Evolutionary conservation across 2,113 vertebrate genomes (phyloP).

Genomic region (Irena cyanogastra): DNA sequence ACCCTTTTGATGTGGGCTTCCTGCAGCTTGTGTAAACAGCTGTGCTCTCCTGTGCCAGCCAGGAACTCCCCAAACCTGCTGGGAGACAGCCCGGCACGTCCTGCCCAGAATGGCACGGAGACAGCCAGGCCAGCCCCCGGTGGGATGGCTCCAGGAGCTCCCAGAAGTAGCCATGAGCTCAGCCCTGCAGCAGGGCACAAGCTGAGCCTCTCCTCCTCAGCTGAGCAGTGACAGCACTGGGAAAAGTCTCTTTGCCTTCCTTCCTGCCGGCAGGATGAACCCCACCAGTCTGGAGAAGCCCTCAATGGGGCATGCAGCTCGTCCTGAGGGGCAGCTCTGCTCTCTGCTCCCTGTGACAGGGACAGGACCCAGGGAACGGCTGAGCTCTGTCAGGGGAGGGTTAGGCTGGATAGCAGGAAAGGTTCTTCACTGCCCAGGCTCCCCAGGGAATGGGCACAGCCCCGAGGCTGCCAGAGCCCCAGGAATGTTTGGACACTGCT

Average conservation of each 20-base stretch:
- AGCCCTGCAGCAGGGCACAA: neutral
- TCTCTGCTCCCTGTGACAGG: neutral
- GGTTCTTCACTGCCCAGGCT: neutral
- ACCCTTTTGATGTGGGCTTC: neutral
- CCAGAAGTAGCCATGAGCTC: neutral
- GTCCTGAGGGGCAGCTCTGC: neutral
- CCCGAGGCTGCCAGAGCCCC: neutral
- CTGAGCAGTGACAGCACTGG: neutral
- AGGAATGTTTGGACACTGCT: accelerated
- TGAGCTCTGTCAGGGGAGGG: neutral
- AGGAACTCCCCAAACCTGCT: neutral
- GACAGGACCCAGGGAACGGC: accelerated
- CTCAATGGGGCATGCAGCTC: neutral
- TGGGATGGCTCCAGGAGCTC: neutral
- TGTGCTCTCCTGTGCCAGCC: accelerated
- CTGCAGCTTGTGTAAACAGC: neutral
- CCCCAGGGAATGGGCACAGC: accelerated
- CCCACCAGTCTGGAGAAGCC: neutral
- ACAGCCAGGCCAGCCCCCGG: neutral
- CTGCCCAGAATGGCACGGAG: accelerated
- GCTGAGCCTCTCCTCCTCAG: neutral
- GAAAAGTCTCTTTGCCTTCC: neutral
- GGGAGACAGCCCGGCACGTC: neutral
- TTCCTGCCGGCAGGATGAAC: neutral
- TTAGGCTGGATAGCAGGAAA: neutral